phyloP scores from a whole-genome alignment of 2,888 invertebrate species.

The Tuberolachnus salignus region DNA sequence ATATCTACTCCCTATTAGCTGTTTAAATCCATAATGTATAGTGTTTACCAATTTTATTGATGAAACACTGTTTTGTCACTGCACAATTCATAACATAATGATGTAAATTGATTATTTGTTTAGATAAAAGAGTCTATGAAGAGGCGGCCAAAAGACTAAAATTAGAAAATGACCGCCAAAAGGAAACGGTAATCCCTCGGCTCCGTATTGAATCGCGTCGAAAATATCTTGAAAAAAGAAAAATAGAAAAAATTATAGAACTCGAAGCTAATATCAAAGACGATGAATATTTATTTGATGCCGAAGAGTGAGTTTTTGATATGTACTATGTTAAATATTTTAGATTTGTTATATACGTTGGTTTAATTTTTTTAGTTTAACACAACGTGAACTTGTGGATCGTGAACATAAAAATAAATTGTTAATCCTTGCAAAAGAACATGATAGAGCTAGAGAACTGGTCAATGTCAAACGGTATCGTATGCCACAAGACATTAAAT shows the following conservation, averaged over 20 bases:
- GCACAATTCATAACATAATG: not conserved
- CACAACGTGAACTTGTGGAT: constrained; percentile 82
- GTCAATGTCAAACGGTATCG: constrained; percentile 92
- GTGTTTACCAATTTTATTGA: too few relatives aligned
- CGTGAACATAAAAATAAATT: constrained; percentile 89
- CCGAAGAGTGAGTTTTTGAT: constrained; percentile 73
- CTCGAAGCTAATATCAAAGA: constrained; percentile 93
- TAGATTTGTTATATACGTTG: not conserved
- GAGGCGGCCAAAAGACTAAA: constrained; percentile 91
- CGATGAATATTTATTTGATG: constrained; percentile 93
- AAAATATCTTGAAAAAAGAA: constrained; percentile 93
- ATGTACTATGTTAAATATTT: not conserved
- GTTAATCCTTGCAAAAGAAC: constrained; percentile 88
- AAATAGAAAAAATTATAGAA: constrained; percentile 94
- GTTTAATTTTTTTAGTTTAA: constrained; percentile 70
- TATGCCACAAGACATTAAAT: constrained; percentile 79
- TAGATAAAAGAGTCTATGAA: constrained; percentile 75
- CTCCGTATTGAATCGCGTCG: constrained; percentile 88
- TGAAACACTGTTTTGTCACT: too few relatives aligned
- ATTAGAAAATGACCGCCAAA: constrained; percentile 78
- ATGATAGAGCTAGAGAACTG: constrained; percentile 90
- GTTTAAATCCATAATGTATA: too few relatives aligned
- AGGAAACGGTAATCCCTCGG: constrained; percentile 85
- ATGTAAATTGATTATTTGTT: constrained; percentile 61
- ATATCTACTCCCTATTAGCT: too few relatives aligned